Conservation (phyloP, 2,797 vertebrate genomes). For the Premnoplex brunnescens region DNA sequence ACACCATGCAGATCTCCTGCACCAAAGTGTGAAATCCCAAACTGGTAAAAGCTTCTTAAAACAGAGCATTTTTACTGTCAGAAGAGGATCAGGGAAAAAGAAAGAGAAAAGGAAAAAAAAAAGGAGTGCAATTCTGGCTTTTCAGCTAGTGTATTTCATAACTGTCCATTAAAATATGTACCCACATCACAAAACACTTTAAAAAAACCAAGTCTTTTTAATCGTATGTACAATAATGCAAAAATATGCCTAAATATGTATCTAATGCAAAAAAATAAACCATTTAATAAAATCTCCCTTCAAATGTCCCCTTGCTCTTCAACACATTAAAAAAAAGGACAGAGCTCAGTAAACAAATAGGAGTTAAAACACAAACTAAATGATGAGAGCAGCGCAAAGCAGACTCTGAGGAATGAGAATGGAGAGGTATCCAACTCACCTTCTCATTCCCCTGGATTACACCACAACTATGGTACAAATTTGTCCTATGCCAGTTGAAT, state of each 20-base stretch:
- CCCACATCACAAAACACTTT: conserved; percentile 55
- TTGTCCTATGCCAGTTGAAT: not conserved
- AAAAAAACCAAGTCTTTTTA: conserved; percentile 20
- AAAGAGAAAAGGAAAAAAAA: not conserved
- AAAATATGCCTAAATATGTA: conserved; percentile 65
- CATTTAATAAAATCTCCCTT: conserved; percentile 57
- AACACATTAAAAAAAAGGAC: not conserved
- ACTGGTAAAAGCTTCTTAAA: not conserved
- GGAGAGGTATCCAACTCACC: not conserved
- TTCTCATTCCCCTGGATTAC: not conserved
- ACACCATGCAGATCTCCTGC: not conserved
- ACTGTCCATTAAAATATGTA: conserved; percentile 43
- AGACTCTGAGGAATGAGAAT: not conserved
- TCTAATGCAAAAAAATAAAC: conserved; percentile 63
- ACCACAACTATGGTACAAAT: not conserved
- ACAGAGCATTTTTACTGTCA: not conserved
- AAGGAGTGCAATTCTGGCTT: not conserved
- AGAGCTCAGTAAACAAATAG: conserved; percentile 18
- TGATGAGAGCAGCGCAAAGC: conserved; percentile 21
- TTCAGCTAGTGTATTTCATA: conserved; percentile 50
- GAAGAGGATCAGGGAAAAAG: not conserved
- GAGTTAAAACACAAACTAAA: not conserved
- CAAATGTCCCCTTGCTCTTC: conserved; percentile 34
- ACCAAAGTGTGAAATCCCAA: not conserved
- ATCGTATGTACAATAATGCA: conserved; percentile 59